Evolutionary conservation across 2,797 vertebrate genomes (phyloP), one percentile per base, ranked within the genome.

Genomic region (Zalophus californianus): DNA sequence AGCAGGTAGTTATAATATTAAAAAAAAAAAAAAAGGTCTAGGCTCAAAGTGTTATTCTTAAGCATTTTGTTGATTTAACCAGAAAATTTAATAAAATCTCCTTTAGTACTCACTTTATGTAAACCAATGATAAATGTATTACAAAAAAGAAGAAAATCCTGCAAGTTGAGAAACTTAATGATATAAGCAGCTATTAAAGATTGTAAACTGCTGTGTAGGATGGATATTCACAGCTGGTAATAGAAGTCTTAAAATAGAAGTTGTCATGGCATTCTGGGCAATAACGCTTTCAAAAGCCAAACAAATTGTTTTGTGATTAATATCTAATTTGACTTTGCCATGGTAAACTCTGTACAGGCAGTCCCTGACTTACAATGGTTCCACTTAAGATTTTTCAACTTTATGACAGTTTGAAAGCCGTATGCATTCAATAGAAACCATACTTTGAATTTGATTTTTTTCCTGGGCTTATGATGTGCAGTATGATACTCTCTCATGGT

Each of bases 231-330:
- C 92, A 96, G 84, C 79, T 64, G 91, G 79, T 64, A 97, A 73
- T 94, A 21, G 78, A 97, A 95, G 18, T 85, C 70, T 97, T 95
- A 96, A 98, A 98, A 97, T 52, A 97, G 90, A 96, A 79, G 23
- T 35, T 89, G 54, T 50, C 41, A 25, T 62, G 91, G 83, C 89
- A 95, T 96, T 97, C 91, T 93, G 96, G 90, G 35, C 95, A 44
- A 82, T 96, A 98, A 97, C 2, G 5, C 93, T 97, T 98, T 79
- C 58, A 96, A 97, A 93, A 77, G 54, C 70, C 85, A 89, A 98
- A 97, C 73, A 96, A 98, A 97, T 96, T 97, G 64, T 82, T 98
- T 98, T 96, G 50, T 97, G 89, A 98, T 98, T 97, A 97, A 97
- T 97, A 96, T 87, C 97, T 97, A 96, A 97, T 97, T 97, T 95